A percentile compares a stretch with the other conserved stretches of the same genome.
These are phyloP conservation scores for Phaenicophaeus curvirostris DNA, from an alignment of 2,797 vertebrate species.

Conservation along the genomic window DNA sequence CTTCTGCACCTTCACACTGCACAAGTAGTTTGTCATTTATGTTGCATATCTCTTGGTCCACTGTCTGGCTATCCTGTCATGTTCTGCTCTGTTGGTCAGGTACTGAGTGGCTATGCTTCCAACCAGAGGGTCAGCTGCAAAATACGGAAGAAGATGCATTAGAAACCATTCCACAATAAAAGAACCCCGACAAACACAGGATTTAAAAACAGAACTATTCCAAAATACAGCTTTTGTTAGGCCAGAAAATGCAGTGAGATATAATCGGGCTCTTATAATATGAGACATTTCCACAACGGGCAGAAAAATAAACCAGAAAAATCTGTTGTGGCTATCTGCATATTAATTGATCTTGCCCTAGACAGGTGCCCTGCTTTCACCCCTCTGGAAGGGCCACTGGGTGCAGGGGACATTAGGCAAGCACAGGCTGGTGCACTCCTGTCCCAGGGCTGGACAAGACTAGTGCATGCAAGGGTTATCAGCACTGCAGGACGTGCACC, in stretches of 20 bases:
- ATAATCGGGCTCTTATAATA: not conserved
- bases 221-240: not conserved
- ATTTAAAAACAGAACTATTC: not conserved
- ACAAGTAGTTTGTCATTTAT: slow-evolving; percentile 83
- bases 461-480: rapidly evolving
- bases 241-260: not conserved
- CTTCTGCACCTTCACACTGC: slow-evolving; percentile 84
- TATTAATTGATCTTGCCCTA: not conserved
- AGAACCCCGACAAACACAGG: not conserved
- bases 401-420: rapidly evolving
- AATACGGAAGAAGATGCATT: slow-evolving; percentile 17
- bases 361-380: not conserved
- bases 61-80: slow-evolving; percentile 96
- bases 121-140: slow-evolving; percentile 89
- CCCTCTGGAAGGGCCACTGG: not conserved
- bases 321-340: not conserved
- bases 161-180: not conserved
- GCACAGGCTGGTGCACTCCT: not conserved
- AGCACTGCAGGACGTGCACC: not conserved
- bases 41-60: slow-evolving; percentile 95
- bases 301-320: not conserved
- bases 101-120: slow-evolving; percentile 95
- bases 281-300: not conserved
- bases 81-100: slow-evolving; percentile 94
- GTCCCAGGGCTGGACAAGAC: not conserved